Evolutionary conservation across 1,140 invertebrate genomes (phyloP).

Genomic region (Carcinoscorpius rotundicauda): DNA sequence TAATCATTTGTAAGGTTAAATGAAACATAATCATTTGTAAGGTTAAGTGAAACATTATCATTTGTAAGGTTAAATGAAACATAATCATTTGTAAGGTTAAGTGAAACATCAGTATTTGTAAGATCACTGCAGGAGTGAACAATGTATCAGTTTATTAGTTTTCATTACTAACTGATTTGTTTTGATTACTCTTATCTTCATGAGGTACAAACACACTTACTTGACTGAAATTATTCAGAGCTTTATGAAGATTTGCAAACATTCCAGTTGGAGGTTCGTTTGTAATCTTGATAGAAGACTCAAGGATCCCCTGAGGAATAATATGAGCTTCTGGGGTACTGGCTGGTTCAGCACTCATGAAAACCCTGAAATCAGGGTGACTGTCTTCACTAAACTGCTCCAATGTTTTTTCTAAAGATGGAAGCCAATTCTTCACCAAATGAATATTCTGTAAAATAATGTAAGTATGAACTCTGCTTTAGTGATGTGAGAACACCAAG

Average conservation of each 20-base stretch:
- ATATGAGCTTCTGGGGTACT: slow-evolving; percentile 42
- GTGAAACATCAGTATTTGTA: no score
- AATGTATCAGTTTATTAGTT: no score
- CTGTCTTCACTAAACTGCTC: slow-evolving; percentile 52
- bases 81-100: no score
- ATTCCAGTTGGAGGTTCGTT: slow-evolving; percentile 94
- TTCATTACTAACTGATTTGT: no score
- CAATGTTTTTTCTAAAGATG: slow-evolving; percentile 78
- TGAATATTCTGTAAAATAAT: slow-evolving; percentile 68
- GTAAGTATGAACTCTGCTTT: not conserved
- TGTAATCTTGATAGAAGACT: slow-evolving; percentile 93
- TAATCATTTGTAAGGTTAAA: no score
- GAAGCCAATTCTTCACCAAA: slow-evolving; percentile 86
- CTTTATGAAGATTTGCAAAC: slow-evolving; percentile 92
- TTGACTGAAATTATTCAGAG: slow-evolving; percentile 81
- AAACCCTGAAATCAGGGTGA: slow-evolving; percentile 69
- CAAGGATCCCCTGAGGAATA: slow-evolving; percentile 63
- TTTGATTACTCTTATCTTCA: no score
- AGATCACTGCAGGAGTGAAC: no score
- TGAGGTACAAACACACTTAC: slow-evolving; percentile 18
- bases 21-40: no score
- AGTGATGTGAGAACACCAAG: no score
- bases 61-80: no score
- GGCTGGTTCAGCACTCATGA: slow-evolving; percentile 87
- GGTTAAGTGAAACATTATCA: no score